Evolutionary conservation across 2,113 vertebrate species (phyloP).

Genomic region (Piprites chloris): DNA sequence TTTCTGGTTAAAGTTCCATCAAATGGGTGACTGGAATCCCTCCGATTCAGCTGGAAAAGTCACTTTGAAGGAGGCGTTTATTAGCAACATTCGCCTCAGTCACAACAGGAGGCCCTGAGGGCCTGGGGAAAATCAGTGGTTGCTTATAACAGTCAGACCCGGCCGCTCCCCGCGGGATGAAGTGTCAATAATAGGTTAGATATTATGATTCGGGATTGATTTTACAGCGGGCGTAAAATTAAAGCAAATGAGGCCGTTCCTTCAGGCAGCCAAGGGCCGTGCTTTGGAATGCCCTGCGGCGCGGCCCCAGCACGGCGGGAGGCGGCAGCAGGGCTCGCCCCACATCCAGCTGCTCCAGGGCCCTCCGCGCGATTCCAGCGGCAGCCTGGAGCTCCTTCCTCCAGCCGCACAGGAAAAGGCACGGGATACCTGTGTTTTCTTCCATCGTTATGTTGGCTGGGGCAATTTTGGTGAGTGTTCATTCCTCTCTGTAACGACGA

Average conservation of each 20-base stretch:
- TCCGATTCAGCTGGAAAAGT: conserved; percentile 65
- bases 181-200: conserved; percentile 51
- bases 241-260: background rate
- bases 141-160: conserved; percentile 52
- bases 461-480: too few relatives aligned
- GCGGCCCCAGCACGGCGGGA: too few relatives aligned
- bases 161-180: conserved; percentile 15
- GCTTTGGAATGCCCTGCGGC: background rate
- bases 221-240: conserved; percentile 36
- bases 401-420: too few relatives aligned
- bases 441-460: too few relatives aligned
- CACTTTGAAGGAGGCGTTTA: conserved; percentile 75
- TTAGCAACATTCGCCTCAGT: conserved; percentile 77
- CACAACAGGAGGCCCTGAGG: conserved; percentile 70
- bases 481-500: background rate
- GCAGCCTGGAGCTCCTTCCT: too few relatives aligned
- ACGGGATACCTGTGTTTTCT: too few relatives aligned
- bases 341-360: too few relatives aligned
- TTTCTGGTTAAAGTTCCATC: conserved; percentile 80
- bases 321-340: too few relatives aligned
- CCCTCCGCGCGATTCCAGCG: too few relatives aligned
- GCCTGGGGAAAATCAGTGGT: conserved; percentile 68
- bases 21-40: conserved; percentile 65
- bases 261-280: background rate
- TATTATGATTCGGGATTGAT: conserved; percentile 20